Conservation (phyloP, 92 coral and sea anemone species). For the Actinostola sp. region DNA sequence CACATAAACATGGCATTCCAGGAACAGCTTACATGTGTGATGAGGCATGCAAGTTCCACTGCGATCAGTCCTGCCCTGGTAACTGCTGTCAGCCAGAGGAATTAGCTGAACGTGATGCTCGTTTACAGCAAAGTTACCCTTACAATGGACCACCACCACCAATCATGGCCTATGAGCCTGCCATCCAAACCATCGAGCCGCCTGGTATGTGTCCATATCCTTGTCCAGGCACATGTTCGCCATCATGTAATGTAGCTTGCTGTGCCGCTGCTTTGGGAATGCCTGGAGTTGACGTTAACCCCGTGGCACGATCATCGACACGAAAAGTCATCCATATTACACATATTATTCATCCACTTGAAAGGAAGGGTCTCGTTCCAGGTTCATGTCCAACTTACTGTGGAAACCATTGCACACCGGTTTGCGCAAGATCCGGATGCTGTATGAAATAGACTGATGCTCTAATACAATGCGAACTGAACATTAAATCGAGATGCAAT, state of each 20-base stretch:
- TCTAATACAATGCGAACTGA: not conserved
- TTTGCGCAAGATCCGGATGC: slow-evolving; percentile 93
- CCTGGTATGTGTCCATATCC: slow-evolving; percentile 69
- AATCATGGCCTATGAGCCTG: slow-evolving; percentile 24
- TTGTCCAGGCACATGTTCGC: slow-evolving; percentile 75
- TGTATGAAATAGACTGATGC: slow-evolving; percentile 39
- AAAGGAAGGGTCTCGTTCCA: slow-evolving; percentile 46
- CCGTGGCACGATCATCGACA: slow-evolving; percentile 78
- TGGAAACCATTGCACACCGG: slow-evolving; percentile 88
- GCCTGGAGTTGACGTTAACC: slow-evolving; percentile 38
- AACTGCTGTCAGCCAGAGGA: slow-evolving; percentile 94
- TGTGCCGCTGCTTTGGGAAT: slow-evolving; percentile 82
- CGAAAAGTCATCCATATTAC: slow-evolving; percentile 77
- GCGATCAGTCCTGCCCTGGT: slow-evolving; percentile 74
- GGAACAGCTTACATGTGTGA: slow-evolving; percentile 67
- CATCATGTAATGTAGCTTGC: slow-evolving; percentile 78
- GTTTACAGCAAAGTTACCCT: slow-evolving; percentile 27
- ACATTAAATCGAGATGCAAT: slow-evolving; percentile 3
- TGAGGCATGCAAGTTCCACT: slow-evolving; percentile 80
- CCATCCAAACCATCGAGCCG: slow-evolving; percentile 15
- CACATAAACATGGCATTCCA: slow-evolving; percentile 62
- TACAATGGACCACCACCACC: slow-evolving; percentile 47
- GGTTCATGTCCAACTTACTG: slow-evolving; percentile 76
- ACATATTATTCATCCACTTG: slow-evolving; percentile 70
- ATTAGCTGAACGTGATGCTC: slow-evolving; percentile 49